Conservation (phyloP, 2,113 vertebrate species). For the Callipepla squamata region DNA sequence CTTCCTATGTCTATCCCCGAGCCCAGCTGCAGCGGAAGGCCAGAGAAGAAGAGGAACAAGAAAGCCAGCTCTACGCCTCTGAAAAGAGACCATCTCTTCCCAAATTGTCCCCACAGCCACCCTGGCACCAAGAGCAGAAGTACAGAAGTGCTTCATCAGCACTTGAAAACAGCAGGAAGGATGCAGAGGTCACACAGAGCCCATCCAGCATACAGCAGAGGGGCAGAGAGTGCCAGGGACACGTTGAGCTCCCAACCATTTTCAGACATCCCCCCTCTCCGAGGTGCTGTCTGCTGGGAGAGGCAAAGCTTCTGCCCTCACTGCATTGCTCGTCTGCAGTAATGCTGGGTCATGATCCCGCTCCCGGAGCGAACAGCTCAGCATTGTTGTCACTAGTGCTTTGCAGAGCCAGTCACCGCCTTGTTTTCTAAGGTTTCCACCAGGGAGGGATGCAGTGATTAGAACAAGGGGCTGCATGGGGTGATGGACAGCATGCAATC, state of each 20-base stretch:
- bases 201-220: neutral
- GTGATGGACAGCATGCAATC: neutral
- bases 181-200: neutral
- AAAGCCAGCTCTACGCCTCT: rapidly evolving
- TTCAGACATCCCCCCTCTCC: too few relatives aligned
- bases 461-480: neutral
- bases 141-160: neutral
- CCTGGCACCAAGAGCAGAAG: rapidly evolving
- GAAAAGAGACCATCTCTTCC: neutral
- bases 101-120: rapidly evolving
- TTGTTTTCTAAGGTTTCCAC: neutral
- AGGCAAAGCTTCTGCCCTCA: neutral
- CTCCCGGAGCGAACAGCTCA: neutral
- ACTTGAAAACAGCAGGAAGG: neutral
- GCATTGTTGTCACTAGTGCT: slow-evolving; percentile 22
- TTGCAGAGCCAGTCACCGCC: slow-evolving; percentile 49
- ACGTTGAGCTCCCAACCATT: neutral
- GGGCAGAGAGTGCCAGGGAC: neutral
- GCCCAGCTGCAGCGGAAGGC: neutral
- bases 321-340: rapidly evolving
- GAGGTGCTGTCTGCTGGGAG: neutral
- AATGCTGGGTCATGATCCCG: neutral
- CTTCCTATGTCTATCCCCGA: neutral
- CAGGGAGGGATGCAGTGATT: neutral
- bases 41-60: neutral